Evolutionary conservation across 1,140 invertebrate genomes (phyloP), one percentile per base, ranked within the genome.

Genomic region (Hirudo medicinalis): DNA sequence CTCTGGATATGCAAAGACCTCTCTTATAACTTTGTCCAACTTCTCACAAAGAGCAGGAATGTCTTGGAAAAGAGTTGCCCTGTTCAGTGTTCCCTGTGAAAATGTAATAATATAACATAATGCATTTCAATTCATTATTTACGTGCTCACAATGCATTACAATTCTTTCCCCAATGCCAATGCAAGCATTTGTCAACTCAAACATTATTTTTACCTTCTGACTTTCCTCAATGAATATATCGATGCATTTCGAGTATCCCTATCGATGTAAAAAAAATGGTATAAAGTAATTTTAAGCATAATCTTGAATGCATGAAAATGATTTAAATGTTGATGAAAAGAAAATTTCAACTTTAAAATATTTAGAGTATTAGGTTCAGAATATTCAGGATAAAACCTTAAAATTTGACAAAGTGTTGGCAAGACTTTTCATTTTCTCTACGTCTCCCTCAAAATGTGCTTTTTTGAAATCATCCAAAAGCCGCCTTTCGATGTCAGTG

Each of bases 221-320:
- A 81, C 92, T 92, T 78, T 96, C 90, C 81, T 97, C 92, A 76
- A 98, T 97, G 79, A 93, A 99, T 0, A 92, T 91, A 85, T 98
- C 90, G 72, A 98, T 87, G 82, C 94, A 97, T 75, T 95, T 89
- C 0, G 91, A 89, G 82, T 97, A 98, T 3, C 93, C 90, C 82
- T 85, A 76, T 43, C 78, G 78, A 49, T 49, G 9, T 22, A 66
- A 32, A 75, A 29, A 63, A 55, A 25, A 73, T 0, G 20, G 57
- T 55, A 36, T 6, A 36, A 36, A 36, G 32, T n/a, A 49, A 49
- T 40, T 20, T 25, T 27, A 32, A 71, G 5, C 4, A 19, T 36
- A 4, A 57, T n/a, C 5, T 13, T 63, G 43, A 32, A 72, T 63
- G 67, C 22, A 25, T 32, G 27, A 72, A 68, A 6, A 70, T 15